Base-by-base conservation (phyloP, 2,888 invertebrate species). In the Drosophila neonasuta region DNA sequence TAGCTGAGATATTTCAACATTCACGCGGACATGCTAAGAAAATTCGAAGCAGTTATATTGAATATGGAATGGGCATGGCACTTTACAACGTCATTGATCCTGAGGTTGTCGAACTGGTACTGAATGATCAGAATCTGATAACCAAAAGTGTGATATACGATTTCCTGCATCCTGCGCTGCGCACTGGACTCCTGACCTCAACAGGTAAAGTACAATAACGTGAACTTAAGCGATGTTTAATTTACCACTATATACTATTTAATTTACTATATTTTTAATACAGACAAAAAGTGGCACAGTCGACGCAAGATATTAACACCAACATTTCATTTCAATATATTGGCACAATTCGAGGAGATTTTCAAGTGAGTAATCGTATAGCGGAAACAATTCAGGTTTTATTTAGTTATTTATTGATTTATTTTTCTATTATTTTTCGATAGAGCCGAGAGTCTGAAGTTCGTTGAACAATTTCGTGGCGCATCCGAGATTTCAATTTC, bases 311-410 rank as follows among this genome's bases (percentile, higher is more conserved):
- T 89, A 78, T 68, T 89, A 3, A 89, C 90, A 1, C 86, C 88
- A 0, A 88, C 89, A 0, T 89, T 89, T 52, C 89, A 90, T 45
- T 90, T 90, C 0, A 90, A 86, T 61, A 89, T 90, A 46, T 70
- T 89, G 29, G 64, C 59, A 7, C 86, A 89, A 20, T 89, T 90
- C 32, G 64, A 71, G 11, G 88, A 90, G 48, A 80, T 89, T 13
- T 89, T 89, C 64, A 89, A 86, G 89, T 90, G 13, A 34, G 73
- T 36, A 20, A 36, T n/a, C 2, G n/a, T n/a, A 11, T n/a, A 36
- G 3, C 17, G 2, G 3, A 20, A 20, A 3, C 4, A n/a, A 36
- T 15, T 15, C 6, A 13, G 6, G 10, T n/a, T 15, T 39, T 8
- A 41, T 15, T 41, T 15, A 8, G 8, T 13, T 41, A 11, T 41